These are phyloP conservation scores for Chunga burmeisteri DNA, from an alignment of 2,113 vertebrate genomes.

Conservation along the genomic window DNA sequence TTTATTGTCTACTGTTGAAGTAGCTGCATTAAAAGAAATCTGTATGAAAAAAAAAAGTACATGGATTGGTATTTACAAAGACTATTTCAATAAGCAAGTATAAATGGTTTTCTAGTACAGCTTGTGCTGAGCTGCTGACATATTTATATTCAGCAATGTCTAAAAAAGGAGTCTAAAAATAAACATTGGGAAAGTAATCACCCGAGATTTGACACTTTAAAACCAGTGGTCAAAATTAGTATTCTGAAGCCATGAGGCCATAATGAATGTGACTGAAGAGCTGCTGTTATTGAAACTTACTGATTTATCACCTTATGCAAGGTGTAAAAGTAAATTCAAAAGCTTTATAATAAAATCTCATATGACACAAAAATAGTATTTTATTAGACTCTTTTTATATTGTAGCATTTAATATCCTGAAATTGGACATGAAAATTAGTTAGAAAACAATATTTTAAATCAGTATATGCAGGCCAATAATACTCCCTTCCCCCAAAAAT, in stretches of 20 bases:
- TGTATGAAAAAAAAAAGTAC: not conserved
- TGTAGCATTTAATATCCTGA: not conserved
- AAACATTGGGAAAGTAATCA: constrained; percentile 6
- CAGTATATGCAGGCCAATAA: not conserved
- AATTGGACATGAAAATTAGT: not conserved
- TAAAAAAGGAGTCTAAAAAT: not conserved
- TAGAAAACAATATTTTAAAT: not conserved
- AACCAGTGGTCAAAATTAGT: not conserved
- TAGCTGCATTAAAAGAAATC: not conserved
- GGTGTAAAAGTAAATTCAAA: constrained; percentile 25
- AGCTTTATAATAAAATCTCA: not conserved
- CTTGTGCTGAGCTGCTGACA: not conserved
- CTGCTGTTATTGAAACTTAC: not conserved
- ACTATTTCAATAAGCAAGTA: not conserved
- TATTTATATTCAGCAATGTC: not conserved
- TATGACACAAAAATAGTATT: not conserved
- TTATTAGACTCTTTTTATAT: not conserved
- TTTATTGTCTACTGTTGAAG: not conserved
- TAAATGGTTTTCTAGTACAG: not conserved
- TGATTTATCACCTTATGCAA: constrained; percentile 23
- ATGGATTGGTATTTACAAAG: not conserved
- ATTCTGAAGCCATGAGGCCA: not conserved
- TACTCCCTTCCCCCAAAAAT: rapidly evolving
- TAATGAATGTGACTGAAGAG: not conserved
- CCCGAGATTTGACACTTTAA: constrained; percentile 8